Base-by-base conservation (phyloP, 2,888 invertebrate genomes). In the Eugnorisma glareosa region DNA sequence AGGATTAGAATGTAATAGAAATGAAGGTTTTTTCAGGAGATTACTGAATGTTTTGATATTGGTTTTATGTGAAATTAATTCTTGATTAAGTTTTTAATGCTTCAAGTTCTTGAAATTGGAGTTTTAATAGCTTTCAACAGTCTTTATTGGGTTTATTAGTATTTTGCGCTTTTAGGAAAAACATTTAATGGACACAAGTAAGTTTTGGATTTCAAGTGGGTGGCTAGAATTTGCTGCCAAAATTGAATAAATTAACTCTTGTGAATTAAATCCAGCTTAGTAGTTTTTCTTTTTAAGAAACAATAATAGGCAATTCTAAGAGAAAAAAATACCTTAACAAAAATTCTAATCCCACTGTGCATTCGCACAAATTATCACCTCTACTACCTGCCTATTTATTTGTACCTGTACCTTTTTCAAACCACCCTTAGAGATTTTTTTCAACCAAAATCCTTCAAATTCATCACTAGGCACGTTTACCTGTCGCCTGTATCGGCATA, bases 391-490 rank as follows among this genome's bases (percentile, higher is more conserved):
- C 73, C 75, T 85, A 81, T 80, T 79, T 85, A 82, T 82, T 86
- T 83, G 80, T 86, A 83, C 82, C 84, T 79, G 77, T 75, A 75
- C 77, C 83, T 85, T 87, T 84, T 80, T 82, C 69, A 85, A 87
- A 86, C 68, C 81, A 86, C 78, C 82, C 77, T 81, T 77, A 57
- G 81, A 81, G 74, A 77, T 86, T 83, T 88, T 86, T 87, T 88
- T 67, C 21, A 40, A 79, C 73, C 75, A 40, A 82, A 84, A 89
- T 88, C 83, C 86, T 85, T 86, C 79, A 85, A 86, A 88, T 83
- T 88, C 77, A 88, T 85, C 88, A 83, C 82, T 77, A 85, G 79
- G 84, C 89, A 89, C 89, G 89, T 87, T 85, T 86, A 82, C 85
- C 80, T 83, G 86, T 82, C 79, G 7, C 18, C 35, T 82, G 77